Evolutionary conservation across 2,797 vertebrate species (phyloP), one percentile per base, ranked within the genome.

Genomic region (Salarias fasciatus): DNA sequence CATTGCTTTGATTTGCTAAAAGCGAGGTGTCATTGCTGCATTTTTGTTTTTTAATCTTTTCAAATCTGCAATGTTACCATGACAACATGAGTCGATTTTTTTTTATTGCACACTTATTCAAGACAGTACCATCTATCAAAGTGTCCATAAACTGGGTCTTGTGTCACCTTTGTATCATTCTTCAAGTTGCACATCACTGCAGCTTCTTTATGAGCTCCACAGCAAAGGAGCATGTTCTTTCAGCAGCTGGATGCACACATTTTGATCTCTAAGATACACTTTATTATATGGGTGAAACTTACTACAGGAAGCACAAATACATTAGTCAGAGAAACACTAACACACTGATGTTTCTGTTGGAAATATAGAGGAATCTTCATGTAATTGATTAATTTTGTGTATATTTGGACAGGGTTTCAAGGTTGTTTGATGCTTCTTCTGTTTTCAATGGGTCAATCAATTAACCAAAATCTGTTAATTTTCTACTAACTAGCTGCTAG

Each of bases 281-380:
- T 50, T 7, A 35, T 45, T 42, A 36, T 42, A 6, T 13, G 50
- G 14, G 46, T 46, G 18, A 4, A 44, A 53, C 28, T 51, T 9
- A 30, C 40, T 24, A 40, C 15, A 30, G 46, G 48, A 13, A 58
- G 54, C 33, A 50, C 43, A 29, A n/a, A n/a, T 49, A 62, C 11
- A 30, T 43, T 30, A 31, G 4, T 37, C n/a, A 15, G 24, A n/a
- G 28, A 11, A 37, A 29, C 7, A 37, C 12, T 36, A 47, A 28
- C 12, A 28, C 11, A 5, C 8, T 37, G 11, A 37, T 15, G 38
- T 42, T 63, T 29, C 15, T 43, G 4, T 8, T 4, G 30, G 8
- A 31, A 4, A 53, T 11, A 37, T 11, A 64, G 13, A 49, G 31
- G n/a, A 47, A 36, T 10, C 33, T 46, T 51, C 15, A 14, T 8